These are phyloP conservation scores for Plodia interpunctella DNA, from an alignment of 1,140 invertebrate species.

Conservation along the genomic window DNA sequence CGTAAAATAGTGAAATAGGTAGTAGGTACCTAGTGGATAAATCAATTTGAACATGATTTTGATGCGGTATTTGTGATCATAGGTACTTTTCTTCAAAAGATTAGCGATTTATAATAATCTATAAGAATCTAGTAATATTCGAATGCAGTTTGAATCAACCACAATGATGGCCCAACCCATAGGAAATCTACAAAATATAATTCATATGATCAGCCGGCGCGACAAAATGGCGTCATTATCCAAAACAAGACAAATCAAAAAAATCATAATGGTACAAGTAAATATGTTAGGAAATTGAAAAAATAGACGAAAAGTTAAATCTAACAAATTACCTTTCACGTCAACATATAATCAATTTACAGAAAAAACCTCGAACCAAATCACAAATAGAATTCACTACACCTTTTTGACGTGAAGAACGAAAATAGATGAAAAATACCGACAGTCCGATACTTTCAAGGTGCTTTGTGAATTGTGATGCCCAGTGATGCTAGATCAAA, in stretches of 20 bases:
- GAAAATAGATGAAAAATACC: slow-evolving; percentile 57
- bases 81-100: not conserved
- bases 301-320: slow-evolving; percentile 8
- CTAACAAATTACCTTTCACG: slow-evolving; percentile 30
- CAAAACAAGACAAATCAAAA: slow-evolving; percentile 54
- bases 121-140: no score
- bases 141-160: no score
- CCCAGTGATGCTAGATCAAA: no score
- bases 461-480: not conserved
- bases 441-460: slow-evolving; percentile 8
- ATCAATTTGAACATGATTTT: slow-evolving; percentile 5
- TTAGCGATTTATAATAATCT: not conserved
- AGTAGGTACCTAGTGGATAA: not conserved
- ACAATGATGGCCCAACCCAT: slow-evolving; percentile 17
- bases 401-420: slow-evolving; percentile 72
- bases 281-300: slow-evolving; percentile 7
- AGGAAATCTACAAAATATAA: slow-evolving; percentile 51
- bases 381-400: slow-evolving; percentile 59
- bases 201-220: slow-evolving; percentile 69
- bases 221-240: slow-evolving; percentile 75
- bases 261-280: slow-evolving; percentile 1
- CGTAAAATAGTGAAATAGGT: slow-evolving; percentile 5
- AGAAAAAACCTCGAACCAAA: slow-evolving; percentile 43
- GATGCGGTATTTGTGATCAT: not conserved
- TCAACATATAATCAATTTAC: slow-evolving; percentile 41